Evolutionary conservation across 2,888 invertebrate species (phyloP).

Genomic region (Drosophila birchii): DNA sequence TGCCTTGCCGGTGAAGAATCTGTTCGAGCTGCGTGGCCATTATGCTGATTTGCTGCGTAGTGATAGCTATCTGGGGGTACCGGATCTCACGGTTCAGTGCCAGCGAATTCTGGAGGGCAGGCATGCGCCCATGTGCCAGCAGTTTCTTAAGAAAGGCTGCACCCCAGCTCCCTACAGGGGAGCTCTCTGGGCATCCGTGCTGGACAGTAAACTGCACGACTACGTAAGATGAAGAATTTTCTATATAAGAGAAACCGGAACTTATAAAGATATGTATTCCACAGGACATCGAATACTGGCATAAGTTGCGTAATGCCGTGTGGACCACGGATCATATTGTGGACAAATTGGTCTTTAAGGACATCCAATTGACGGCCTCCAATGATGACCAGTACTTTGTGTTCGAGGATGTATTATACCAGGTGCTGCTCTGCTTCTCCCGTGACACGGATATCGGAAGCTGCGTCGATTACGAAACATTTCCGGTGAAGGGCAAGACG

Average conservation of each 20-base stretch:
- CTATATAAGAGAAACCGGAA: background rate
- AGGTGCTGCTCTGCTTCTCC: slow-evolving; percentile 96
- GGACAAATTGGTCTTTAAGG: slow-evolving; percentile 97
- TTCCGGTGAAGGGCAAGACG: slow-evolving; percentile 82
- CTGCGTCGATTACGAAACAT: slow-evolving; percentile 87
- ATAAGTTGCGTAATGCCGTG: slow-evolving; percentile 92
- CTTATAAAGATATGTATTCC: slow-evolving; percentile 1
- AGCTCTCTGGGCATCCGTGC: slow-evolving; percentile 93
- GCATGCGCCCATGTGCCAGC: slow-evolving; percentile 95
- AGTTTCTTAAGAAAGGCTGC: slow-evolving; percentile 90
- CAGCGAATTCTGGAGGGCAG: slow-evolving; percentile 91
- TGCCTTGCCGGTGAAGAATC: slow-evolving; percentile 93
- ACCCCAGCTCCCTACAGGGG: slow-evolving; percentile 88
- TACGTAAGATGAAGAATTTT: slow-evolving; percentile 85
- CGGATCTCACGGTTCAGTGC: slow-evolving; percentile 90
- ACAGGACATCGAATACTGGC: slow-evolving; percentile 91
- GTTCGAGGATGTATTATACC: slow-evolving; percentile 97
- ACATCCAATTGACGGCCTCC: slow-evolving; percentile 97
- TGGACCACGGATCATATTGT: slow-evolving; percentile 95
- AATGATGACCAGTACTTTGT: slow-evolving; percentile 99
- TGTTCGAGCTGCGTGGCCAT: slow-evolving; percentile 88
- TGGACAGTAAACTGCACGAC: slow-evolving; percentile 91
- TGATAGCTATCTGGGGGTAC: slow-evolving; percentile 65
- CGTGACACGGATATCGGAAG: slow-evolving; percentile 93
- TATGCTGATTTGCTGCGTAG: slow-evolving; percentile 81